A percentile compares a stretch with the other conserved stretches of the same genome.
phyloP scores from a whole-genome alignment of 2,888 invertebrate species.

The Allophyes oxyacanthae region DNA sequence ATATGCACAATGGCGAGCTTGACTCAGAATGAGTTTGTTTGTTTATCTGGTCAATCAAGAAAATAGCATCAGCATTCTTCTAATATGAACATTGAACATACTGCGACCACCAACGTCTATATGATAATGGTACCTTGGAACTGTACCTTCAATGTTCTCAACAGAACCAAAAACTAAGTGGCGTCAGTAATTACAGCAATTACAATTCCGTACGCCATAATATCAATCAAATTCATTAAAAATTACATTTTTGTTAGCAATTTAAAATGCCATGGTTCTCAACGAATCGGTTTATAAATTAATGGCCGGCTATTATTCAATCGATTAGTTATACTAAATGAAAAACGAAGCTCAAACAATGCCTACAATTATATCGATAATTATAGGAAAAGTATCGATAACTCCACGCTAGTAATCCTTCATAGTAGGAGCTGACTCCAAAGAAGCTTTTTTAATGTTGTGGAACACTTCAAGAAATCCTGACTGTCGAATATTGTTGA shows the following conservation, averaged over 20 bases:
- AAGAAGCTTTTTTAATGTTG: too few relatives aligned
- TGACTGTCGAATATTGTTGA: too few relatives aligned
- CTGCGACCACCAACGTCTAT: too few relatives aligned
- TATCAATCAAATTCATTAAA: slow-evolving; percentile 53
- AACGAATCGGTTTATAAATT: slow-evolving; percentile 47
- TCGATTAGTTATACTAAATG: slow-evolving; percentile 44
- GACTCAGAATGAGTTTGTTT: too few relatives aligned
- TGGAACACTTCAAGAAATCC: too few relatives aligned
- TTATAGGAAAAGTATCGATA: slow-evolving; percentile 19
- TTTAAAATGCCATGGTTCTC: slow-evolving; percentile 55
- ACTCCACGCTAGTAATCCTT: slow-evolving; percentile 33
- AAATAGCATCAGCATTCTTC: too few relatives aligned
- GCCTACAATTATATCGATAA: slow-evolving; percentile 20
- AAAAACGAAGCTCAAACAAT: slow-evolving; percentile 48
- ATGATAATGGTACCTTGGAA: too few relatives aligned
- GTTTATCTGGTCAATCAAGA: too few relatives aligned
- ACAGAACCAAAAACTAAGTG: slow-evolving; percentile 21
- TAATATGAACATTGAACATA: too few relatives aligned
- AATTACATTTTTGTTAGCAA: slow-evolving; percentile 50
- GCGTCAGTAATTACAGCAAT: slow-evolving; percentile 52
- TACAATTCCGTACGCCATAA: slow-evolving; percentile 41
- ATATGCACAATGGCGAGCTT: too few relatives aligned
- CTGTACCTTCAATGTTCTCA: slow-evolving; percentile 5
- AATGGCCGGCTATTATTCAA: slow-evolving; percentile 36
- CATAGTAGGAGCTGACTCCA: slow-evolving; percentile 16